phyloP scores from a whole-genome alignment of 2,797 vertebrate genomes.

The Molossus alvarezi region DNA sequence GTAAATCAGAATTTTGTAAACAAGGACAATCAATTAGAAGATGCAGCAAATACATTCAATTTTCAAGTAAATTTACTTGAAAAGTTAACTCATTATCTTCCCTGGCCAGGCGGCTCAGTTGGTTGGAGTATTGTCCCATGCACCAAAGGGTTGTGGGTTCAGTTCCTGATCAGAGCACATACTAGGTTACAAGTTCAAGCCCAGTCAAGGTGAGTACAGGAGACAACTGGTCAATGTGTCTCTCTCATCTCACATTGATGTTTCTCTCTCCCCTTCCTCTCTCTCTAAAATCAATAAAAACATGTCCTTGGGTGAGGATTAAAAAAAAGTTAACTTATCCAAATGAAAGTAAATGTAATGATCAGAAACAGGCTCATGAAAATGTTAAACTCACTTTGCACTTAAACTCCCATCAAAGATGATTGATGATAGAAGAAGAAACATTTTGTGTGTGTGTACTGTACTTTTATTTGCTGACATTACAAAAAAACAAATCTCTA shows the following conservation, averaged over 20 bases:
- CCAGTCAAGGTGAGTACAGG: not conserved
- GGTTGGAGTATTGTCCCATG: not conserved
- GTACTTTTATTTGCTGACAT: constrained; percentile 70
- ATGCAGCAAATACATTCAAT: not conserved
- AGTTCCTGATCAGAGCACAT: not conserved
- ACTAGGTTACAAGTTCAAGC: not conserved
- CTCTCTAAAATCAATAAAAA: not conserved
- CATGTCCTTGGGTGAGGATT: not conserved
- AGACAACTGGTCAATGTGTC: not conserved
- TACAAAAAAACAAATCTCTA: constrained; percentile 62
- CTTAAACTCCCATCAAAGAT: constrained; percentile 64
- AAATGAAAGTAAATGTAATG: constrained; percentile 58
- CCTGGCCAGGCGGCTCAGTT: not conserved
- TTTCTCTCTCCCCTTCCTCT: not conserved
- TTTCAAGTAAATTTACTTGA: constrained; percentile 18
- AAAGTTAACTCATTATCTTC: not conserved
- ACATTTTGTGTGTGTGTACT: not conserved
- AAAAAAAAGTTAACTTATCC: not conserved
- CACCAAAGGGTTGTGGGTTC: not conserved
- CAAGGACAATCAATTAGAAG: constrained; percentile 35
- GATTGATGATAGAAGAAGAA: constrained; percentile 61
- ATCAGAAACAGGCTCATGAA: constrained; percentile 42
- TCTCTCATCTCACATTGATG: not conserved
- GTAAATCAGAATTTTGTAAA: not conserved
- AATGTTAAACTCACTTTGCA: constrained; percentile 57